Percentiles rank a stretch among this genome's conserved stretches.
phyloP scores from a whole-genome alignment of 2,113 vertebrate species.

The Copsychus sechellarum region DNA sequence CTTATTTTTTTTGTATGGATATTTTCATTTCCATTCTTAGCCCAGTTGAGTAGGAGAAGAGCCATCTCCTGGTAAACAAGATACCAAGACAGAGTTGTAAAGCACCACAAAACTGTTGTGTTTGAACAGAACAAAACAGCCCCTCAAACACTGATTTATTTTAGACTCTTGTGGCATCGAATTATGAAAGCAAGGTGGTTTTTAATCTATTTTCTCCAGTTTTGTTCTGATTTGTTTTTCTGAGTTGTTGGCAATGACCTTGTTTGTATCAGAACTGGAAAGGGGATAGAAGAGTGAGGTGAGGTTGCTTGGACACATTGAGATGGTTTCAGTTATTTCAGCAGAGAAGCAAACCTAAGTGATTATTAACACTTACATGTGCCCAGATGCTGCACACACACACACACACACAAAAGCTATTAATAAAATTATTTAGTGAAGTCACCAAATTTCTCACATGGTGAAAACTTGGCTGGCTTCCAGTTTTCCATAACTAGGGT shows the following conservation, averaged over 20 bases:
- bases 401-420: background rate
- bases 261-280: background rate
- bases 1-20: background rate
- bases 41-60: background rate
- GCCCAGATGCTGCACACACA: background rate
- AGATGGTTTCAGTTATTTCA: background rate
- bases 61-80: slow-evolving; percentile 2
- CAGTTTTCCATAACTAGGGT: background rate
- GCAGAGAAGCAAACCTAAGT: background rate
- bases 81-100: background rate
- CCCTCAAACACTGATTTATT: slow-evolving; percentile 8
- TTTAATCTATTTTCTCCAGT: slow-evolving; percentile 4
- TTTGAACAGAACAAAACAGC: background rate
- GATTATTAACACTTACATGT: background rate
- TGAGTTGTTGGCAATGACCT: background rate
- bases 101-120: background rate
- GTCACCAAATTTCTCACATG: background rate
- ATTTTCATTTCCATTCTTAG: background rate
- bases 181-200: background rate
- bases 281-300: background rate
- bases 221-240: slow-evolving; percentile 13
- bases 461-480: background rate
- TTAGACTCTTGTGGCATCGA: background rate
- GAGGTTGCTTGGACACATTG: background rate
- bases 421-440: background rate